Base-by-base conservation (phyloP, 2,113 vertebrate species). In the Camelus bactrianus region DNA sequence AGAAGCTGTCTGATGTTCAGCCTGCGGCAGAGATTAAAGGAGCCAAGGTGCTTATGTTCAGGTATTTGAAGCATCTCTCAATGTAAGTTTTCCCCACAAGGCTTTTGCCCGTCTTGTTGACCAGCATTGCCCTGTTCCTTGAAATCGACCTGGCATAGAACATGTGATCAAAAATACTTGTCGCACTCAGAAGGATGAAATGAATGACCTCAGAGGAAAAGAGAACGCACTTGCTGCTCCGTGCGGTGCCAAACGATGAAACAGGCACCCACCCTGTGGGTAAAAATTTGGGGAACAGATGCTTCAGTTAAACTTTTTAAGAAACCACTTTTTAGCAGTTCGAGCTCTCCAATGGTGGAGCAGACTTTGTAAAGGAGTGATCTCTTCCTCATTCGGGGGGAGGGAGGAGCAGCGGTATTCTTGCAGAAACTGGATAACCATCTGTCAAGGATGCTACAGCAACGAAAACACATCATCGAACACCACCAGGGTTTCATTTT, bases 401-500 rank as follows among this genome's bases (percentile, higher is more conserved):
- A 79, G 89, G 52, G 35, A 73, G 4, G 26, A 52, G 85, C 73
- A 91, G 19, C 56, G 94, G 77, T 56, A 67, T 56, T 88, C 93
- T 65, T 60, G 15, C 26, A 93, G 94, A 95, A 94, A 95, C 87
- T 92, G 82, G 95, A 93, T 94, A 94, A 73, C 94, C 96, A 97
- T 97, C 97, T 97, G 96, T 95, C 97, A 93, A 85, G 73, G 73
- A 89, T 28, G 46, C 94, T 54, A 46, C 38, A 86, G 70, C 81
- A 30, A 85, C 90, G 96, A 95, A 96, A 95, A 89, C 73, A 14
- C 91, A 93, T 96, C 95, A 96, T 13, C 1, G 46, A 93, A 80
- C 82, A 76, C 95, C 84, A 89, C 84, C 32, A 93, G 90, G 32
- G 50, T 56, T 97, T 92, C 94, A 96, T 96, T 97, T 97, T 95